Evolutionary conservation across 1,140 invertebrate species (phyloP).

Genomic region (Philotrypesis tridentata): DNA sequence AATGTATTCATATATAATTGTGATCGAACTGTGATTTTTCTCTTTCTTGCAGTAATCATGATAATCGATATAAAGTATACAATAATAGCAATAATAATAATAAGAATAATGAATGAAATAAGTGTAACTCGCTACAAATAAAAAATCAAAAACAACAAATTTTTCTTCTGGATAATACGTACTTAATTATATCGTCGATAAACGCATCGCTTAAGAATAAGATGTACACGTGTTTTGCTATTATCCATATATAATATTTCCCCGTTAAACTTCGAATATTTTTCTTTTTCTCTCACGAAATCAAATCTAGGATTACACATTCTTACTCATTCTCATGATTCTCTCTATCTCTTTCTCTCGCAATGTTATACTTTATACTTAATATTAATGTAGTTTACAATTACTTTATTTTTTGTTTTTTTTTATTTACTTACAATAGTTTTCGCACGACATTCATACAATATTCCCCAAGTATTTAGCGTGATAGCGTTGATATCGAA

Average conservation of each 20-base stretch:
- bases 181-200: constrained; percentile 5
- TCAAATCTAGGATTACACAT: constrained; percentile 40
- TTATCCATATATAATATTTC: constrained; percentile 33
- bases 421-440: constrained; percentile 39
- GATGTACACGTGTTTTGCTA: constrained; percentile 33
- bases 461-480: constrained; percentile 45
- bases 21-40: constrained; percentile 52
- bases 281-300: constrained; percentile 25
- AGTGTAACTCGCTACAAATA: constrained; percentile 33
- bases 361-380: constrained; percentile 34
- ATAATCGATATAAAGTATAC: background rate
- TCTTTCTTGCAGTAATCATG: constrained; percentile 9
- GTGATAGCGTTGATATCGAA: constrained; percentile 54
- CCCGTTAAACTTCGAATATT: constrained; percentile 30
- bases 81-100: constrained; percentile 30
- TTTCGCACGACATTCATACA: constrained; percentile 49
- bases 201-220: constrained; percentile 36
- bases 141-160: constrained; percentile 18
- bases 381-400: constrained; percentile 50
- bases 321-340: constrained; percentile 17
- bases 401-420: constrained; percentile 43
- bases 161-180: background rate
- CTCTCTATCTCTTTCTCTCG: no score
- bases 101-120: constrained; percentile 32
- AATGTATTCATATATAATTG: constrained; percentile 49